These are phyloP conservation scores for Tanypteryx hageni DNA, from an alignment of 2,888 invertebrate genomes.

Conservation along the genomic window DNA sequence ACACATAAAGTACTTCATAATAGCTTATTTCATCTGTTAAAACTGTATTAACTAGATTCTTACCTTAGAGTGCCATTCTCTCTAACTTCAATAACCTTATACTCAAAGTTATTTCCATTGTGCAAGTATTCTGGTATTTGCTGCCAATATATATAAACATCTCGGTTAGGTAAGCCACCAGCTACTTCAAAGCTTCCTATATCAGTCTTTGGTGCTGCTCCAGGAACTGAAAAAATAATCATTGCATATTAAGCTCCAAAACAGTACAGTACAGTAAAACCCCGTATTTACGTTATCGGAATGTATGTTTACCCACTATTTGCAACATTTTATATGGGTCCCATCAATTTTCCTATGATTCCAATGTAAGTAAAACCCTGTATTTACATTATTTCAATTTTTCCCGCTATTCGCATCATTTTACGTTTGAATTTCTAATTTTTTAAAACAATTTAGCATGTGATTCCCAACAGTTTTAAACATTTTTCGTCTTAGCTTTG, in stretches of 20 bases:
- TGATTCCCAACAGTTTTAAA: too few relatives aligned
- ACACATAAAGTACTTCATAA: not conserved
- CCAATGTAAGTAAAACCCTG: too few relatives aligned
- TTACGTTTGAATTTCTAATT: too few relatives aligned
- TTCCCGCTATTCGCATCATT: too few relatives aligned
- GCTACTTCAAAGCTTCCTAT: conserved; percentile 84
- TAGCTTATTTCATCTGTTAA: not conserved
- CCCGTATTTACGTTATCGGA: too few relatives aligned
- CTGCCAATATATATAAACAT: conserved; percentile 88
- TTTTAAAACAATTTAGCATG: too few relatives aligned
- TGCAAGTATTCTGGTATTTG: conserved; percentile 82
- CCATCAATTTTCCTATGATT: too few relatives aligned
- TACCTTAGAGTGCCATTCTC: conserved; percentile 74
- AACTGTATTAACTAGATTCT: conserved; percentile 68
- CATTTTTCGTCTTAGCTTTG: too few relatives aligned
- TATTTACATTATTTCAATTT: too few relatives aligned
- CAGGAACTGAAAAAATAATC: conserved; percentile 77
- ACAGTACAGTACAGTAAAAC: too few relatives aligned
- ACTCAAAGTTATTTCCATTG: conserved; percentile 86
- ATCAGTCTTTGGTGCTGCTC: conserved; percentile 82
- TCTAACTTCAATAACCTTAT: conserved; percentile 78
- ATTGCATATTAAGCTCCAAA: not conserved
- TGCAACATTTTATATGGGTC: too few relatives aligned
- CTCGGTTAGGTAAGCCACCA: conserved; percentile 75
- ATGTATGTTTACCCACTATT: too few relatives aligned